Base-by-base conservation (phyloP, 2,113 vertebrate species). In the Ictidomys tridecemlineatus region DNA sequence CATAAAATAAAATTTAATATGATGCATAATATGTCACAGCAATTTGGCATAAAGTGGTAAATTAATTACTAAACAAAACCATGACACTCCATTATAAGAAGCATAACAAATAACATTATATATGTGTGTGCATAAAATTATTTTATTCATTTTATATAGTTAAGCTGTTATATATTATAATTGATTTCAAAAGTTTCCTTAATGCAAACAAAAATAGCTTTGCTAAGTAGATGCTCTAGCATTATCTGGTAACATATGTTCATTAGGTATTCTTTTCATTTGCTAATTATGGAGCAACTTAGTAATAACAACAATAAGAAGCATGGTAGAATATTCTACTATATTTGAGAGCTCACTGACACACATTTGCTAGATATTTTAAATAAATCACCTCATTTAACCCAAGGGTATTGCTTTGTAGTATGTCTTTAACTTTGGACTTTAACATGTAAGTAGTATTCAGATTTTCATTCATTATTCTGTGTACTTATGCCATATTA, bases 381-480 rank as follows among this genome's bases (percentile, higher is more conserved):
- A 93, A 91, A 94, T 73, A 61, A 88, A 89, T 85, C 48, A 83
- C 39, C 67, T 91, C 87, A 48, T 77, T 93, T 96, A 53, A 82
- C 92, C 82, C 83, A 53, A 69, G 12, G 74, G 30, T 16, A 42
- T 26, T 26, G 16, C 12, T 93, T 88, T 63, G 61, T 63, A 28
- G 61, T 63, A 63, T 9, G 9, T 63, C 24, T 63, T 63, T 63
- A 63, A 28, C 24, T 28, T 28, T 63, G 22, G 24, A 63, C 28
- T 63, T 63, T 63, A 63, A 10, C 61, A 63, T 63, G 10, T 63
- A 63, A 63, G 61, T 63, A 63, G 24, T 63, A 26, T 63, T 58
- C 56, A 24, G 3, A 63, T 63, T 28, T 63, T 61, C 22, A 61
- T 24, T 61, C 58, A 61, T 42, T 26, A 65, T 39, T 30, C 67